These are phyloP conservation scores for Celastrina argiolus DNA, from an alignment of 2,888 invertebrate genomes.

Conservation along the genomic window DNA sequence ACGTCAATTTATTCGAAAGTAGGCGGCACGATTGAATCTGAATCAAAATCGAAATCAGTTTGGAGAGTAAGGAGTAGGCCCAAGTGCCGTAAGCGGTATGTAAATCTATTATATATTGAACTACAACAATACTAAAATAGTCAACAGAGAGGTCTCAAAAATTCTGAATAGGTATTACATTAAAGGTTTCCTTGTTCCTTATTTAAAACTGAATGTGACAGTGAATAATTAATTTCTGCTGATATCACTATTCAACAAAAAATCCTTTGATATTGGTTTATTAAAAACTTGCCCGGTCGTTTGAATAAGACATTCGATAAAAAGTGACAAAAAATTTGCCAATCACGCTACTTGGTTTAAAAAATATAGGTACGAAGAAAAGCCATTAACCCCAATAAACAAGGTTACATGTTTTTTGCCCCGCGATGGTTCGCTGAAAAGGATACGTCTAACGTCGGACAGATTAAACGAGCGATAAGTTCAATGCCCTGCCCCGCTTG, in stretches of 20 bases:
- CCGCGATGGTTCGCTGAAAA: background rate
- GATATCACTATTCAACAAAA: background rate
- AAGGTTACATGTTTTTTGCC: slow-evolving; percentile 16
- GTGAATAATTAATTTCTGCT: slow-evolving; percentile 3
- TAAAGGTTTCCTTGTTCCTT: background rate
- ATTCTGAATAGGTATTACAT: background rate
- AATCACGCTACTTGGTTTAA: background rate
- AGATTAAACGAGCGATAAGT: background rate
- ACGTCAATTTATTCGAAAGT: too few relatives aligned
- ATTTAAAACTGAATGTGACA: background rate
- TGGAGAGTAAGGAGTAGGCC: too few relatives aligned
- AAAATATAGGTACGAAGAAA: slow-evolving; percentile 13
- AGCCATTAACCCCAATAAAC: slow-evolving; percentile 15
- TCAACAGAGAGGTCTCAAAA: too few relatives aligned
- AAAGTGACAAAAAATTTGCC: slow-evolving; percentile 5
- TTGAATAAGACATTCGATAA: background rate
- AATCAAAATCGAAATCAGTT: too few relatives aligned
- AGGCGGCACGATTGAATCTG: too few relatives aligned
- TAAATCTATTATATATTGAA: too few relatives aligned
- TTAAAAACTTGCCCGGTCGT: slow-evolving; percentile 1
- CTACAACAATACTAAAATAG: too few relatives aligned
- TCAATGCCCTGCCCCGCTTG: background rate
- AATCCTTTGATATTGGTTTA: background rate
- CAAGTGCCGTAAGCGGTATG: too few relatives aligned
- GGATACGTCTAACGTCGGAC: background rate